Conservation (phyloP, 2,113 vertebrate genomes). For the Elanus axillaris region DNA sequence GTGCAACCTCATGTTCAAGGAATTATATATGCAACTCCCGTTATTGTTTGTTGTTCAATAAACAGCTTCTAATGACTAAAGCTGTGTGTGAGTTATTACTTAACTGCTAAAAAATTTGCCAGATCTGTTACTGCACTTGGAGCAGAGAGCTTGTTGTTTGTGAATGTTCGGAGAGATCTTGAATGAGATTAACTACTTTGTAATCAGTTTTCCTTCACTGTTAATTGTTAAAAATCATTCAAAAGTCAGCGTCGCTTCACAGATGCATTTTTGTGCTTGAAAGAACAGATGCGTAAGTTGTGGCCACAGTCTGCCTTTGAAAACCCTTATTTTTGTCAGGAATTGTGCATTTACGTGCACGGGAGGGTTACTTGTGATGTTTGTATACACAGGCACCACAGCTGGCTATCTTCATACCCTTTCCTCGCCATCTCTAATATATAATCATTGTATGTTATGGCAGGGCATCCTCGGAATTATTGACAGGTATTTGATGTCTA, state of each 20-base stretch:
- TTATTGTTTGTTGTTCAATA: constrained; percentile 17
- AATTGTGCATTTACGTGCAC: neutral
- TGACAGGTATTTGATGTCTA: neutral
- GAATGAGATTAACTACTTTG: neutral
- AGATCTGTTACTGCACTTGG: neutral
- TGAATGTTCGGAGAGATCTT: neutral
- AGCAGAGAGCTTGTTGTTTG: neutral
- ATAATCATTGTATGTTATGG: neutral
- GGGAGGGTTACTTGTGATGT: neutral
- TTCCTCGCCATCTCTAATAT: neutral
- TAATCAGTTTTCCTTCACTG: neutral
- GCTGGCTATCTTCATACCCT: neutral
- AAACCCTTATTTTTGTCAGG: neutral
- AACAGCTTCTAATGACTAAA: neutral
- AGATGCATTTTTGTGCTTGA: neutral
- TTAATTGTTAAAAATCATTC: neutral
- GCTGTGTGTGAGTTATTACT: neutral
- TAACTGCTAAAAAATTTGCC: neutral
- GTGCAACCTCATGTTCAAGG: neutral
- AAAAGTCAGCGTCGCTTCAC: neutral
- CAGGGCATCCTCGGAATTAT: neutral
- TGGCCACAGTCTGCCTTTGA: neutral
- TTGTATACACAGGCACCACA: neutral
- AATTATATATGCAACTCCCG: neutral
- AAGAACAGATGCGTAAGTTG: neutral